Percentiles rank a stretch among this genome's conserved stretches.
phyloP scores from a whole-genome alignment of 2,113 vertebrate genomes.

The Myiozetetes cayanensis region DNA sequence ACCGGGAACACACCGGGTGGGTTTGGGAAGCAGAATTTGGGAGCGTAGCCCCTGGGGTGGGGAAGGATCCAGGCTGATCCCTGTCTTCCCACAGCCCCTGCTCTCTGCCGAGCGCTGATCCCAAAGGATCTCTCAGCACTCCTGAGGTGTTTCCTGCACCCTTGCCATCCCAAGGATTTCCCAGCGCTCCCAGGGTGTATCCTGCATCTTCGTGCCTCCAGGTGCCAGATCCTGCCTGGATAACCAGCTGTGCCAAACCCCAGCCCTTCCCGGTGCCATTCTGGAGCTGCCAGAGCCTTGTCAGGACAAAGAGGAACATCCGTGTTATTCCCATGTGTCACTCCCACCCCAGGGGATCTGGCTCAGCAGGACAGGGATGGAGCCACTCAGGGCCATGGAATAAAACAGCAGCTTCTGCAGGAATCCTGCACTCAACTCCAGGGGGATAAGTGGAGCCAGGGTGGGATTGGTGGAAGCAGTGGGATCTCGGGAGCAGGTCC shows the following conservation, averaged over 20 bases:
- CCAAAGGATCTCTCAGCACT: not conserved
- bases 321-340: accelerated
- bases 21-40: not conserved
- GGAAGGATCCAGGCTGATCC: not conserved
- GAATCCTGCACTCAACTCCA: not conserved
- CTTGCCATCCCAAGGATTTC: not conserved
- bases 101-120: not conserved
- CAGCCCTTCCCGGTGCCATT: not conserved
- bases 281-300: not conserved
- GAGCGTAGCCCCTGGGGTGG: accelerated
- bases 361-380: not conserved
- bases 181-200: not conserved
- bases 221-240: not conserved
- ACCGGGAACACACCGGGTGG: accelerated
- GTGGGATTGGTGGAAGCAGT: not conserved
- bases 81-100: slow-evolving; percentile 49
- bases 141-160: not conserved
- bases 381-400: not conserved
- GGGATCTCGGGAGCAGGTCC: not conserved
- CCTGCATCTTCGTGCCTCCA: not conserved
- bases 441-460: not conserved
- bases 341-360: not conserved
- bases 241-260: not conserved
- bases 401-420: not conserved
- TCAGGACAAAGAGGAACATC: not conserved